Percentiles rank a stretch among this genome's conserved stretches.
Conservation (phyloP, 2,113 vertebrate species). For the Chitala chitala region DNA sequence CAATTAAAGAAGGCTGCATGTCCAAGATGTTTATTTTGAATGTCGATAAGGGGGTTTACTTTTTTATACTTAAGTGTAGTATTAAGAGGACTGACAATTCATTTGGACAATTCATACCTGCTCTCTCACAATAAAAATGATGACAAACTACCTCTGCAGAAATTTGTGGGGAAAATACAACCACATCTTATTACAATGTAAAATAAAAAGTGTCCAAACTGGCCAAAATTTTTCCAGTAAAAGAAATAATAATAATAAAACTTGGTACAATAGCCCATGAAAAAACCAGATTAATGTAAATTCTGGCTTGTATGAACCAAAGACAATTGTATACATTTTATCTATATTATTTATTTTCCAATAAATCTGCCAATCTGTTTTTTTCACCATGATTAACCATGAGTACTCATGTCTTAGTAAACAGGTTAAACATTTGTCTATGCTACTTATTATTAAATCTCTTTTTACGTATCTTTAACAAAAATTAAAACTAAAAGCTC, state of each 20-base stretch:
- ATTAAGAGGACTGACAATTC: slow-evolving; percentile 2
- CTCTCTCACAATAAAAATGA: neutral
- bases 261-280: neutral
- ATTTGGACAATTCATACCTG: neutral
- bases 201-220: neutral
- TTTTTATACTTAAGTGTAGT: neutral
- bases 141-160: neutral
- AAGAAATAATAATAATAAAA: neutral
- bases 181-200: too few species aligned
- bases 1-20: neutral
- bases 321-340: too few species aligned
- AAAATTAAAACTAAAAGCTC: too few species aligned
- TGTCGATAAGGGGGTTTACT: slow-evolving; percentile 11
- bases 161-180: neutral
- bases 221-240: slow-evolving; percentile 1
- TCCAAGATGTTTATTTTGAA: slow-evolving; percentile 7
- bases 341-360: too few species aligned
- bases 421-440: too few species aligned
- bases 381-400: too few species aligned
- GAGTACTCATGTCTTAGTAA: too few species aligned
- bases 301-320: neutral
- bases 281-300: neutral
- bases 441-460: too few species aligned
- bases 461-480: too few species aligned
- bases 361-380: too few species aligned